phyloP scores from a whole-genome alignment of 2,888 invertebrate genomes.

The Amiota mariae region DNA sequence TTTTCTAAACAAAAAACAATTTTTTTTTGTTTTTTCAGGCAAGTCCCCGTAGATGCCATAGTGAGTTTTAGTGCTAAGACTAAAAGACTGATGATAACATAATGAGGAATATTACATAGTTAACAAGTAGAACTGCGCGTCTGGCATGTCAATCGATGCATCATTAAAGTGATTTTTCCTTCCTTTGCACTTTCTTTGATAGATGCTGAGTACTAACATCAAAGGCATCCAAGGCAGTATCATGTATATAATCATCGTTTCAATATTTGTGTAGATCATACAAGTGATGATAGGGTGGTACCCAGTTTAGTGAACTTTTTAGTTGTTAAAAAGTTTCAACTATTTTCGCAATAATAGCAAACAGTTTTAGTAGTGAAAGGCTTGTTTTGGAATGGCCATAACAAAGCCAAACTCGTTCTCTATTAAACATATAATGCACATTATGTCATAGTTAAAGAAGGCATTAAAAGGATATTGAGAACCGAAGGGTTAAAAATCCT shows the following conservation, averaged over 20 bases:
- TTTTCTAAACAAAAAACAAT: slow-evolving; percentile 62
- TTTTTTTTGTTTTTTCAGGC: background rate
- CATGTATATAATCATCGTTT: background rate
- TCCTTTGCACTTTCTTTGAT: slow-evolving; percentile 17
- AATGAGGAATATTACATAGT: slow-evolving; percentile 20
- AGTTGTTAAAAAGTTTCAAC: slow-evolving; percentile 29
- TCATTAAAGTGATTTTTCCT: slow-evolving; percentile 31
- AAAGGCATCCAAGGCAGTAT: slow-evolving; percentile 9
- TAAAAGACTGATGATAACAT: slow-evolving; percentile 6
- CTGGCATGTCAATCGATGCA: slow-evolving; percentile 53
- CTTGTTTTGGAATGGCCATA: slow-evolving; percentile 38
- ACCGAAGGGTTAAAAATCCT: no score
- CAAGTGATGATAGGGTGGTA: no score
- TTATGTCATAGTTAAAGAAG: no score
- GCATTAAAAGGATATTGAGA: no score
- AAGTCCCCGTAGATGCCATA: no score
- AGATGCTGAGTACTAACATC: background rate
- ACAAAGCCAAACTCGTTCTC: slow-evolving; percentile 60
- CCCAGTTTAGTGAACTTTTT: slow-evolving; percentile 13
- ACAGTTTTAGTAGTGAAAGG: slow-evolving; percentile 65
- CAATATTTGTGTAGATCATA: no score
- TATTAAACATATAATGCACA: no score
- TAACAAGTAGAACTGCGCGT: slow-evolving; percentile 31
- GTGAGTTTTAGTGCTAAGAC: background rate
- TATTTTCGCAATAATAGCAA: slow-evolving; percentile 52